A percentile compares a stretch with the other conserved stretches of the same genome.
Conservation (phyloP, 2,888 invertebrate species). For the Liopterus haemorrhoidalis region DNA sequence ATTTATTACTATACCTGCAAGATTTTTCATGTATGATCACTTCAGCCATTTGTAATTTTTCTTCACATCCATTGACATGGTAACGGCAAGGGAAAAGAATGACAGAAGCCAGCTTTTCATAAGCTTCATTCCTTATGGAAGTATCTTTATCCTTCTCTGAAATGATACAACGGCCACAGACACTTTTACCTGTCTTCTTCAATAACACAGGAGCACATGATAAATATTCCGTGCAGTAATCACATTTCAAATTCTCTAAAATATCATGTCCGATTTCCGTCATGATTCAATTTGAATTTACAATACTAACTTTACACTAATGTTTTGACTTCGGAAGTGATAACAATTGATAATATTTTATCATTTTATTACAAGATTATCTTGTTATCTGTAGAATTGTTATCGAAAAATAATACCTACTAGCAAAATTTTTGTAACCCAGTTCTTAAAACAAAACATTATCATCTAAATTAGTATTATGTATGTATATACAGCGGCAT, state of each 20-base stretch:
- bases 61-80: background rate
- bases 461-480: no score
- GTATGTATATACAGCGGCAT: no score
- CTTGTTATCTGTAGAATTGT: no score
- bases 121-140: constrained; percentile 2
- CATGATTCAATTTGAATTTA: no score
- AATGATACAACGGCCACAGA: constrained; percentile 7
- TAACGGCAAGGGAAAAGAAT: constrained; percentile 4
- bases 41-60: background rate
- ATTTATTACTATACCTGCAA: background rate
- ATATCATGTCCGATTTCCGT: no score
- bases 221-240: background rate
- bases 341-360: no score
- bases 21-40: constrained; percentile 4
- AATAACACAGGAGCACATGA: constrained; percentile 7
- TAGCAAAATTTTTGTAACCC: no score
- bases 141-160: constrained; percentile 1
- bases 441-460: no score
- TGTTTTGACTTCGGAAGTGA: no score
- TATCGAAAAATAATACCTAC: no score
- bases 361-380: no score
- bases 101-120: constrained; percentile 7
- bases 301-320: no score
- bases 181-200: background rate
- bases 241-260: background rate